Evolutionary conservation across 2,113 vertebrate species (phyloP), one percentile per base, ranked within the genome.

Genomic region (Daubentonia madagascariensis): DNA sequence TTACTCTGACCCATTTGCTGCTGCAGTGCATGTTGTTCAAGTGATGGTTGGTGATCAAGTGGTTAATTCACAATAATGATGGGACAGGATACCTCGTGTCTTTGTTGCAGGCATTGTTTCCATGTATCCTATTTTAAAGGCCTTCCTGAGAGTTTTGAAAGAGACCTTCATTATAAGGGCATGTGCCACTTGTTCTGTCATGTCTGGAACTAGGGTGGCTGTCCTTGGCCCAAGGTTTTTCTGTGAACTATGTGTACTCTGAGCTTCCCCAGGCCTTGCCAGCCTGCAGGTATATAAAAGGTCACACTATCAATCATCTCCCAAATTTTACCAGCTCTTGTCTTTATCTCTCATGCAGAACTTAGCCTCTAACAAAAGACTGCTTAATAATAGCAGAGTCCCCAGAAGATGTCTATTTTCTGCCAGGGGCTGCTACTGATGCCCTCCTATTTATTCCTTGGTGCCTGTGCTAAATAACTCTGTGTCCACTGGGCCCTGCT

Each of bases 21-120:
- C 28, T 54, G 17, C n/a, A 50, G 30, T 52, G 35, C 0, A 1
- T 68, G 11, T 93, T 94, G 63, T 88, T 97, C 65, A 78, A 94
- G 63, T 52, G 61, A 92, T 16, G 35, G 79, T 17, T 84, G 83
- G 75, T 54, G 72, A 94, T 96, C 90, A 97, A 96, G 68, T 87
- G 61, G 48, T 79, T 90, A 95, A 97, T 86, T 93, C 37, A 92
- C 90, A 96, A 63, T 89, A 96, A 97, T 85, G 87, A 94, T 80
- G 68, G 80, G 57, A 70, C 43, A 80, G 65, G 32, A 70, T 37
- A 78, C 45, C 17, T 50, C 35, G 37, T 45, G 23, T 88, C 63
- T 95, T 87, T 96, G 28, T 48, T 81, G 80, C 43, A 87, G 79
- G 83, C 50, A 95, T 94, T 85, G 30, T 68, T 94, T 89, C 73